A percentile compares a stretch with the other conserved stretches of the same genome.
phyloP scores from a whole-genome alignment of 2,113 vertebrate genomes.

The Chunga burmeisteri region DNA sequence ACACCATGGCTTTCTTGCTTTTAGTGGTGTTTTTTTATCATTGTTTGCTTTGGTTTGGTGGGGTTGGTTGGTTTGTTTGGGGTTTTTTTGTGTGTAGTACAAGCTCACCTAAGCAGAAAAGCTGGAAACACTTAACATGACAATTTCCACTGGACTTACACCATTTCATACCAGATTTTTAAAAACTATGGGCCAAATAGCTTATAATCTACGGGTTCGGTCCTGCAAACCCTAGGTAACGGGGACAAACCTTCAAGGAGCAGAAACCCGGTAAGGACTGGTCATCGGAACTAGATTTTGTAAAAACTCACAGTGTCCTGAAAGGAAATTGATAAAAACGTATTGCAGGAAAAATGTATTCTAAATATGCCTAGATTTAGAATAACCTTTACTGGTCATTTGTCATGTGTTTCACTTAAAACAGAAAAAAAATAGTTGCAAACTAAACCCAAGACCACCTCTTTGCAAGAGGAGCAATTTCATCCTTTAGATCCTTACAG shows the following conservation, averaged over 20 bases:
- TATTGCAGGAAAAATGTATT: background rate
- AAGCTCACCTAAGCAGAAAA: background rate
- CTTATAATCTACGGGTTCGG: background rate
- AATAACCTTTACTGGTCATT: background rate
- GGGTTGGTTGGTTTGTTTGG: background rate
- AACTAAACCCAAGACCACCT: background rate
- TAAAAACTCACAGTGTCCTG: background rate
- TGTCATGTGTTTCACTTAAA: background rate
- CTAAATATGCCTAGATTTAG: background rate
- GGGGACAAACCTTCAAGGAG: background rate
- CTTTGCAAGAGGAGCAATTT: background rate
- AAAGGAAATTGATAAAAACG: background rate
- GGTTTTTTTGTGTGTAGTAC: background rate
- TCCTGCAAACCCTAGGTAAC: background rate
- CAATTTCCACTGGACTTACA: background rate
- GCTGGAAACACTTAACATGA: background rate
- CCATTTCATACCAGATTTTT: background rate
- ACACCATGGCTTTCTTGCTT: background rate
- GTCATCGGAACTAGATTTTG: background rate
- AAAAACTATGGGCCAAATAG: background rate
- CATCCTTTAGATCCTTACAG: background rate
- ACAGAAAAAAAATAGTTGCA: background rate
- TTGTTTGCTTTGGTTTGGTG: background rate
- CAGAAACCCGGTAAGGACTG: background rate
- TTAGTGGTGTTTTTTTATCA: background rate